Base-by-base conservation (phyloP, 1,140 invertebrate species). In the Scaptomyza graminum region DNA sequence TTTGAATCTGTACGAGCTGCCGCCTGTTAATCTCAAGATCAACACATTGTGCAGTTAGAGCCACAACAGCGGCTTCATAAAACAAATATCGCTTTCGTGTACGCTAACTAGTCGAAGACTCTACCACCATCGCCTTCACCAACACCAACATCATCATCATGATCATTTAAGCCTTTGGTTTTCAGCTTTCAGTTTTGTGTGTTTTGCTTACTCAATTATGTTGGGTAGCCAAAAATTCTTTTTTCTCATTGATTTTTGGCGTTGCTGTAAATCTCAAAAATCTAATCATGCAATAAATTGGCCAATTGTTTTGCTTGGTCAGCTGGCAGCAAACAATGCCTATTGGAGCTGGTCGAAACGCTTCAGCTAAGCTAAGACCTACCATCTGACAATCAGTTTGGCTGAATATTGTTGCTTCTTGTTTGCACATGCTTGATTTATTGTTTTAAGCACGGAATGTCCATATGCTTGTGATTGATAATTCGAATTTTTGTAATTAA, bases 221-320 rank as follows among this genome's bases (percentile, higher is more conserved):
- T 79, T 74, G 56, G 56, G 79, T 70, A 64, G 18, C 18, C 18
- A 84, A 71, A 69, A 34, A 34, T 34, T 34, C 31, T 34, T 71
- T 65, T 54, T 78, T 63, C 76, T 79, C 79, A 83, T 87, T 89
- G 83, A 87, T 87, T 88, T 84, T 52, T 41, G 43, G 44, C 59
- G 55, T 82, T 47, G 39, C 51, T 61, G 60, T 22, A 72, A 73
- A 73, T 74, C 55, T 55, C 44, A 67, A 83, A 83, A 79, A 88
- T 89, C 84, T 88, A 88, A 88, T 88, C 83, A 88, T 89, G 83
- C 83, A 73, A 89, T 88, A 88, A 88, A 88, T 88, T 88, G 83
- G 84, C 83, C 83, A 88, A 88, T 88, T 88, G 83, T 88, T 83
- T 83, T 69, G 28, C 34, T 34, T 65, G 47, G 52, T 65, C 75